Percentiles rank a stretch among this genome's conserved stretches.
Evolutionary conservation across 2,888 invertebrate species (phyloP).

Genomic region (Synergus japonicus): DNA sequence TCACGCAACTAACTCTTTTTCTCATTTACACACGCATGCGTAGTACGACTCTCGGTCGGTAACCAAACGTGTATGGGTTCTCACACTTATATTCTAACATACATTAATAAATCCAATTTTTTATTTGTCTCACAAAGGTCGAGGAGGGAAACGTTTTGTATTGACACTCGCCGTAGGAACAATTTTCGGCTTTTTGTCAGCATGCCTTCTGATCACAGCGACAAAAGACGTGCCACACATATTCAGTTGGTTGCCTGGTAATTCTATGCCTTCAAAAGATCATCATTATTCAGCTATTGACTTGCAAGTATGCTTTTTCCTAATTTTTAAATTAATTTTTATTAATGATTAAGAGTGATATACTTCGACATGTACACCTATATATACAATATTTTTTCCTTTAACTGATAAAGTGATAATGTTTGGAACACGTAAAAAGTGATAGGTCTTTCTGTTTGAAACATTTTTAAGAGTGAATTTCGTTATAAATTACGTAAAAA

Average conservation of each 20-base stretch:
- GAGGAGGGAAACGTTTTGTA: conserved; percentile 83
- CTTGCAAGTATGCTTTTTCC: conserved; percentile 64
- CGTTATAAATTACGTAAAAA: too few species aligned
- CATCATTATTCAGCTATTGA: conserved; percentile 74
- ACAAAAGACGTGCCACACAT: conserved; percentile 79
- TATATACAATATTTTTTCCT: background rate
- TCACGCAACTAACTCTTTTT: too few species aligned
- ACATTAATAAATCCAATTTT: conserved; percentile 36
- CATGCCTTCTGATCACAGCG: conserved; percentile 84
- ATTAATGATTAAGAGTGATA: background rate
- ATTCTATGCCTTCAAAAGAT: conserved; percentile 72
- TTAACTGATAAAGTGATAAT: too few species aligned
- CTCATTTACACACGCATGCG: too few species aligned
- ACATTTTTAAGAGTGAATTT: too few species aligned
- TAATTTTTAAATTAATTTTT: background rate
- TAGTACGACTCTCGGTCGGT: too few species aligned
- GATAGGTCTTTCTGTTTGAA: too few species aligned
- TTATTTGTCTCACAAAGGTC: conserved; percentile 50
- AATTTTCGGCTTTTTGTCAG: conserved; percentile 87
- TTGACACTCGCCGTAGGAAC: conserved; percentile 86
- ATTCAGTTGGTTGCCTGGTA: conserved; percentile 78
- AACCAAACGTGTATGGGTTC: too few species aligned
- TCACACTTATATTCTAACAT: too few species aligned
- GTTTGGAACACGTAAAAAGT: too few species aligned
- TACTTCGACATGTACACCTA: background rate